Conservation (phyloP, 2,113 vertebrate species). For the Pycnonotus jocosus region DNA sequence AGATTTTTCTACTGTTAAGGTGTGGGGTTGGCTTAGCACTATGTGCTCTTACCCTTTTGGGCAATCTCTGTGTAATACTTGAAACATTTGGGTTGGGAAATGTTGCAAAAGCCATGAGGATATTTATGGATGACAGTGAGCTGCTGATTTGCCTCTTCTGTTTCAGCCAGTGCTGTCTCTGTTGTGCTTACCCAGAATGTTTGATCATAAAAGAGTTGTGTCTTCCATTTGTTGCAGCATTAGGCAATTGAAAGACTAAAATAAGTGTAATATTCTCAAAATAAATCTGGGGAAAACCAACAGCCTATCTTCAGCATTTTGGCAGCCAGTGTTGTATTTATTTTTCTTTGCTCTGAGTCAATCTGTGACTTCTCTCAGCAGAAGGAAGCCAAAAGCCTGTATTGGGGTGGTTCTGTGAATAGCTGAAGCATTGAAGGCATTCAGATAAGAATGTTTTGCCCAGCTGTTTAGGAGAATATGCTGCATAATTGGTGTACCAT, state of each 20-base stretch:
- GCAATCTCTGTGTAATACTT: not conserved
- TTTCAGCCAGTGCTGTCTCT: not conserved
- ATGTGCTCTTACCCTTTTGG: not conserved
- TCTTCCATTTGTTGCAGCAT: not conserved
- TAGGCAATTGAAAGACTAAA: not conserved
- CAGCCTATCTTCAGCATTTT: not conserved
- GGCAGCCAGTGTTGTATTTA: not conserved
- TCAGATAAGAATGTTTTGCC: not conserved
- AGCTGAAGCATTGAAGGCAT: not conserved
- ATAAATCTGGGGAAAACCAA: not conserved
- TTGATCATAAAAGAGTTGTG: not conserved
- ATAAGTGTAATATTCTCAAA: not conserved
- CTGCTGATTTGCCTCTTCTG: not conserved
- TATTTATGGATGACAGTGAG: not conserved
- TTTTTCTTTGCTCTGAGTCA: constrained; percentile 9
- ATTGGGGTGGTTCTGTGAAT: not conserved
- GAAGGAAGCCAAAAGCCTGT: not conserved
- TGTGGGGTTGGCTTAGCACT: not conserved
- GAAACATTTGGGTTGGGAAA: not conserved
- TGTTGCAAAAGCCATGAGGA: not conserved
- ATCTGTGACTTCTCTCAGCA: not conserved
- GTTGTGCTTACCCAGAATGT: not conserved
- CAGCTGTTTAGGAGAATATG: constrained; percentile 19
- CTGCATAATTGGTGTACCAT: not conserved
- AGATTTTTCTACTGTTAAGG: accelerated